Base-by-base conservation (phyloP, 2,888 invertebrate species). In the Agrochola lychnidis region DNA sequence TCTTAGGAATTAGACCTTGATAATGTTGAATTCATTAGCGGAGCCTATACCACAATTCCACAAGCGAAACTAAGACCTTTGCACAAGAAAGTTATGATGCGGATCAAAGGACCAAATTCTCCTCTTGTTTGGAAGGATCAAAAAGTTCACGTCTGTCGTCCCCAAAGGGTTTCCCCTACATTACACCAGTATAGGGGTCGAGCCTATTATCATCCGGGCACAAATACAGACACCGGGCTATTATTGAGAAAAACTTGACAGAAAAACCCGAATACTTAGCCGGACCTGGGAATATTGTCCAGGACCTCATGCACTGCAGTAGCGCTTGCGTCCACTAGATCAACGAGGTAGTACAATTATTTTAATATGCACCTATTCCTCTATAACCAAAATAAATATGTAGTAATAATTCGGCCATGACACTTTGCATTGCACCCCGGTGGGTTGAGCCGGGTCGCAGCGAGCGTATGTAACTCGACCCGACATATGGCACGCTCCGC, bases 401-500 rank as follows among this genome's bases (percentile, higher is more conserved):
- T n/a, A 25, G 36, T 62, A 74, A 72, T 59, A 70, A 73, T 74
- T 57, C 53, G 14, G 45, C 19, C 57, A 53, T 81, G 82, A 82
- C 82, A 78, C 72, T 72, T 71, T 57, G 64, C 62, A 74, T 79
- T 68, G 78, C 73, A 73, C 73, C 74, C 66, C 56, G 45, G 48
- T 42, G n/a, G 22, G 56, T 73, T 73, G 77, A 79, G 73, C 48
- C 42, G 88, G 89, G 90, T 91, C 89, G 85, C 81, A 81, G 83
- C 30, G 59, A 73, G 83, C 75, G 78, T 73, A 57, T 81, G 95
- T 93, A 95, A 95, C 85, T 45, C 86, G 94, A 95, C 81, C 87
- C 93, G 85, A 82, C 96, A 96, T 92, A 95, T 96, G 96, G 94
- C 94, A 93, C 94, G 94, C 94, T 94, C 93, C 91, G 91, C 93